Conservation (phyloP, 1,140 invertebrate genomes). For the Adoxophyes honmai region DNA sequence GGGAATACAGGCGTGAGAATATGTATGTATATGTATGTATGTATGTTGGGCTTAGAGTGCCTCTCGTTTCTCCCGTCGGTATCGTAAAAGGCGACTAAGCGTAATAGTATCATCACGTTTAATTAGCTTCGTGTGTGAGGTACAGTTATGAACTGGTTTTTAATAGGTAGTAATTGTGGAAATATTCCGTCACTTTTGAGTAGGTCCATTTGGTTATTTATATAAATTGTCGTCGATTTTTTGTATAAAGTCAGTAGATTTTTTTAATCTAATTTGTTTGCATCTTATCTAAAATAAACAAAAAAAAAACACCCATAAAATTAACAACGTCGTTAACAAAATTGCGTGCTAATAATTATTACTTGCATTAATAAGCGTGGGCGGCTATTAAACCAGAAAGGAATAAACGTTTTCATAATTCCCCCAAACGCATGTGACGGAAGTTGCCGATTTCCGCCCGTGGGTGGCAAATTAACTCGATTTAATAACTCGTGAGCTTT, state of each 20-base stretch:
- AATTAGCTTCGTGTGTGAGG: too few species aligned
- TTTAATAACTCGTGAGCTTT: neutral
- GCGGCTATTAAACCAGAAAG: neutral
- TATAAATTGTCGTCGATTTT: neutral
- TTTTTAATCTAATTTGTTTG: neutral
- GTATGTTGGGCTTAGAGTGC: too few species aligned
- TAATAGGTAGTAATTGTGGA: neutral
- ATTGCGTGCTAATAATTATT: neutral
- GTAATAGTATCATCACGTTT: too few species aligned
- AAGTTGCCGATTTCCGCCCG: neutral
- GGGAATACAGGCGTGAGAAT: too few species aligned
- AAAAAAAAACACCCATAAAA: neutral
- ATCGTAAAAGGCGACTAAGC: too few species aligned
- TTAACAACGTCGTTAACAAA: neutral
- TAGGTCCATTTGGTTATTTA: neutral
- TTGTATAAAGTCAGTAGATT: too few species aligned
- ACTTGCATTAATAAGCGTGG: constrained; percentile 4
- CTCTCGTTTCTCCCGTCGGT: too few species aligned
- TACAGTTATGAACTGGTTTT: too few species aligned
- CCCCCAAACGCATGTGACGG: constrained; percentile 10
- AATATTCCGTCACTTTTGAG: too few species aligned
- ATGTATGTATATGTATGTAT: too few species aligned
- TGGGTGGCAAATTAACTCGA: neutral
- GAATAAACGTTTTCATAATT: constrained; percentile 28
- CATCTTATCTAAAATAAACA: neutral